These are phyloP conservation scores for Ennomos quercinarius DNA, from an alignment of 2,888 invertebrate species.

Conservation along the genomic window DNA sequence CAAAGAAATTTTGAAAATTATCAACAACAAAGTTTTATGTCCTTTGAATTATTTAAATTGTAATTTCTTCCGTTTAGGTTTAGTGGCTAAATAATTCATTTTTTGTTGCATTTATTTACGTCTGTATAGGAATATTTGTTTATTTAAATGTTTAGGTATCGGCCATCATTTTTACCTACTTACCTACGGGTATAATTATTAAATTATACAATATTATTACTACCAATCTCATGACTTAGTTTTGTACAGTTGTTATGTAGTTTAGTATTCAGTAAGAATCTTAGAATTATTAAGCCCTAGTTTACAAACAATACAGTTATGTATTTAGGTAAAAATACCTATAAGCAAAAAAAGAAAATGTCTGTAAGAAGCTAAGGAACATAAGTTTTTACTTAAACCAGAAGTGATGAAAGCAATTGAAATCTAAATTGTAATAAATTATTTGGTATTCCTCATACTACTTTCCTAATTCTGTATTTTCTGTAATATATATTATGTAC, in stretches of 20 bases:
- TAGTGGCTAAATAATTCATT: neutral
- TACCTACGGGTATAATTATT: constrained; percentile 38
- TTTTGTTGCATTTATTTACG: constrained; percentile 17
- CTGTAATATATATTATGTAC: neutral
- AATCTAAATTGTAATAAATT: constrained; percentile 3
- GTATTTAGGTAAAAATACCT: neutral
- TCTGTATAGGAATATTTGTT: neutral
- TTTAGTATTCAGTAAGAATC: constrained; percentile 49
- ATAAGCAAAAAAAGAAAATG: neutral
- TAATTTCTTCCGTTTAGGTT: too few relatives aligned
- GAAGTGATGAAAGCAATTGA: neutral
- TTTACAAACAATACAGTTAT: neutral
- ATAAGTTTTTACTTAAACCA: constrained; percentile 7
- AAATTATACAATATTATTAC: constrained; percentile 45
- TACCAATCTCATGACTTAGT: constrained; percentile 37
- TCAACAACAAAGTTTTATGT: neutral
- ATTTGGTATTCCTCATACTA: neutral
- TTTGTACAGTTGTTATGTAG: constrained; percentile 76
- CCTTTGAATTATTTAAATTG: too few relatives aligned
- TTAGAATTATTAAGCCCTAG: constrained; percentile 29
- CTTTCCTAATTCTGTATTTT: constrained; percentile 1
- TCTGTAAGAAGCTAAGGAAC: constrained; percentile 1
- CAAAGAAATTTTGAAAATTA: constrained; percentile 32
- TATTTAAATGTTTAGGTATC: neutral
- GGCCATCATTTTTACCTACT: neutral